These are phyloP conservation scores for Maccullochella peelii DNA, from an alignment of 2,113 vertebrate species.

Conservation along the genomic window DNA sequence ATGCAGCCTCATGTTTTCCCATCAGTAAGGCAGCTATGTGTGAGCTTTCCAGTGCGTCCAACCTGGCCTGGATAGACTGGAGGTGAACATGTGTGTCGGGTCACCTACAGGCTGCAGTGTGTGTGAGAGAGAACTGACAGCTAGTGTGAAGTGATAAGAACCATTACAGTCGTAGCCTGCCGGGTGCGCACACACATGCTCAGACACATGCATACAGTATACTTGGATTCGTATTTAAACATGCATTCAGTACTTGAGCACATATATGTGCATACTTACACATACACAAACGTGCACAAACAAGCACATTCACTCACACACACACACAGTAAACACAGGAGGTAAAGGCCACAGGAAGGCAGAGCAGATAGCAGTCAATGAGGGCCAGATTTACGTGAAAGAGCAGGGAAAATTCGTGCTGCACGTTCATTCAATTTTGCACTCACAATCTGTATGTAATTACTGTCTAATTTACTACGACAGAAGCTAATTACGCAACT, in stretches of 20 bases:
- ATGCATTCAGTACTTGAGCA: not conserved
- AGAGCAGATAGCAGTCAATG: not conserved
- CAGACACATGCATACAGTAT: not conserved
- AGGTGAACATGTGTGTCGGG: constrained; percentile 58
- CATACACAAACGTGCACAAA: not conserved
- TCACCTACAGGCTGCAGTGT: constrained; percentile 47
- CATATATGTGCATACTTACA: constrained; percentile 3
- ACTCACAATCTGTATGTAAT: constrained; percentile 42
- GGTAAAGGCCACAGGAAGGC: not conserved
- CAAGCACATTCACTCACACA: not conserved
- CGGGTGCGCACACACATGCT: constrained; percentile 5
- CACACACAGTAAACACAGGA: constrained; percentile 22
- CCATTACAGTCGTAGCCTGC: constrained; percentile 59
- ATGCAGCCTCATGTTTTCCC: constrained; percentile 14
- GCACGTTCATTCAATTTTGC: not conserved
- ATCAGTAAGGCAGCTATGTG: constrained; percentile 5
- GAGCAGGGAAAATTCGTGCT: not conserved
- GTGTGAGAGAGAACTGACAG: constrained; percentile 60
- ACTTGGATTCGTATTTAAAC: no score
- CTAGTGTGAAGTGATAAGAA: constrained; percentile 74
- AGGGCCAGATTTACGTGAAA: constrained; percentile 16
- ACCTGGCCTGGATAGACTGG: not conserved
- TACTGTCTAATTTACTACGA: constrained; percentile 42
- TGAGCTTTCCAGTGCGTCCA: constrained; percentile 6
- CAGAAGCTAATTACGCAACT: constrained; percentile 26